Percentiles rank a stretch among this genome's conserved stretches.
phyloP scores from a whole-genome alignment of 2,797 vertebrate genomes.

The Falco berigora region DNA sequence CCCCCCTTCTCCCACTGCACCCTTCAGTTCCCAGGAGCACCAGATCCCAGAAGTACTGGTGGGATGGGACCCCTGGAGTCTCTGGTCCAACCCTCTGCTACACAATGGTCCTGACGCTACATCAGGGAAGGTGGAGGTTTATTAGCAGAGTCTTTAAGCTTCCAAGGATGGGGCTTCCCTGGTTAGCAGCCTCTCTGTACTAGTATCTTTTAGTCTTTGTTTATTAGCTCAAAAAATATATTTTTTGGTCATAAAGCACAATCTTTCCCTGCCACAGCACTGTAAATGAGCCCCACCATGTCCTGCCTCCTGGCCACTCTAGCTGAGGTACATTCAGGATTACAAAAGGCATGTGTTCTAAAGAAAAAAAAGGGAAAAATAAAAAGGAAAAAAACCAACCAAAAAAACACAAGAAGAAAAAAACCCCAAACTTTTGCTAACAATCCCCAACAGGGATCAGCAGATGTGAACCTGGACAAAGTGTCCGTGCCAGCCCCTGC shows the following conservation, averaged over 20 bases:
- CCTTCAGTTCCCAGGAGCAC: background rate
- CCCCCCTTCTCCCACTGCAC: background rate
- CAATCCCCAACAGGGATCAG: background rate
- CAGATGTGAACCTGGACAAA: background rate
- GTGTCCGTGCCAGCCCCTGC: fast-evolving
- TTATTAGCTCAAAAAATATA: background rate
- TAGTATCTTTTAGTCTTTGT: background rate
- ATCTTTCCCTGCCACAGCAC: background rate
- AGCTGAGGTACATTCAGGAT: background rate
- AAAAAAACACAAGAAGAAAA: too few species aligned
- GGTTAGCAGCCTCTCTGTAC: background rate
- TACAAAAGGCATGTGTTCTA: background rate
- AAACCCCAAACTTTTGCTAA: background rate
- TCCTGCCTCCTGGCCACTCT: background rate
- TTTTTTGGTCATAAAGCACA: background rate
- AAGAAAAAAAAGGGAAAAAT: background rate
- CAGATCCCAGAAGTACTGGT: background rate
- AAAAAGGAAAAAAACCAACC: background rate
- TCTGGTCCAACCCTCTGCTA: background rate
- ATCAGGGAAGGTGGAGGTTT: background rate
- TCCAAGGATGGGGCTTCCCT: background rate
- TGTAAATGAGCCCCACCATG: background rate
- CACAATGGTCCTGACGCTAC: background rate
- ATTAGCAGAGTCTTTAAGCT: background rate
- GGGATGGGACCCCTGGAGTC: background rate